Base-by-base conservation (phyloP, 2,888 invertebrate species). In the Caenorhabditis sulstoni region DNA sequence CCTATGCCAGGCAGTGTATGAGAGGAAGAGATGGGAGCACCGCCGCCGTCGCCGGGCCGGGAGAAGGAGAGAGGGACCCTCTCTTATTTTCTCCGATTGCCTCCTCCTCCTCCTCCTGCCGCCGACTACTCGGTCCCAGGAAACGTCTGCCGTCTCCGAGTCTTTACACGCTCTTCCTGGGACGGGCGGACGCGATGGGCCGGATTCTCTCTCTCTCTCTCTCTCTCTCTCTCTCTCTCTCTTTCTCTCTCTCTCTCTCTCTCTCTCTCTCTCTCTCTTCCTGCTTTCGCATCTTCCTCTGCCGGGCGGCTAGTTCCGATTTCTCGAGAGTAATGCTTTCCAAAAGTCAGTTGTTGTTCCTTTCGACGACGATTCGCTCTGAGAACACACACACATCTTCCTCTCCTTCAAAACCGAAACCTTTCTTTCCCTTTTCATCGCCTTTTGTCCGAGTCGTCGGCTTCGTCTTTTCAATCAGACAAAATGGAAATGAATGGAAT, bases 321-420 rank as follows among this genome's bases (percentile, higher is more conserved):
- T 74, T 66, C 29, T 55, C 20, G 44, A 62, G 67, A 76, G 75
- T 67, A 61, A 75, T 53, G 61, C 66, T 49, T 35, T 29, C 59
- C 47, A 53, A 29, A 29, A 76, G 75, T 76, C 75, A 68, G 62
- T 76, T 76, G 75, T 67, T 67, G 67, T 62, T 52, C 29, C 41
- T 5, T 29, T 29, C 29, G 3, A 29, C n/a, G n/a, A 29, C 3
- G 7, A 29, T 29, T 5, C 29, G 7, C n/a, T n/a, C n/a, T 29
- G 4, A 29, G 29, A 29, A 29, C 29, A 29, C 29, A 5, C 29
- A 7, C 3, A 29, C 7, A 29, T 29, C 29, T 29, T 5, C 7
- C 29, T 5, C 7, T 29, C 29, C 29, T n/a, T n/a, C n/a, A n/a
- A n/a, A n/a, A n/a, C n/a, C n/a, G n/a, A n/a, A n/a, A n/a, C n/a